Conservation (phyloP, 2,797 vertebrate species). For the Mormyrus proboscirostris region DNA sequence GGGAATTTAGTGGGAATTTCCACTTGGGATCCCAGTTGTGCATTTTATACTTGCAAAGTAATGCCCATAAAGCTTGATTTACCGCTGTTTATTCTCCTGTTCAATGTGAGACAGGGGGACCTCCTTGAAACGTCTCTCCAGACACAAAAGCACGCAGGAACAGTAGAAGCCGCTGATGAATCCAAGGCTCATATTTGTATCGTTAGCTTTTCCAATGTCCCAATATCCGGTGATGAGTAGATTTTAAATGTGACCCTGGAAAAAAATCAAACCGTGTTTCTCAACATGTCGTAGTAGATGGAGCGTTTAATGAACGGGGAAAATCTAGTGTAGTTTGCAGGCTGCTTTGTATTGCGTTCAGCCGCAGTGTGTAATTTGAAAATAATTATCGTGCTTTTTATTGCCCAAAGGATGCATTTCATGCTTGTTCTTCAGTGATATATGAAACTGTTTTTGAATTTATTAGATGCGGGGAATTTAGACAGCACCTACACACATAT, state of each 20-base stretch:
- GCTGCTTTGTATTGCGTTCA: background rate
- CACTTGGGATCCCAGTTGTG: background rate
- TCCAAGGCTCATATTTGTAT: background rate
- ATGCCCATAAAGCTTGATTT: slow-evolving; percentile 34
- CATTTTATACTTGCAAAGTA: slow-evolving; percentile 20
- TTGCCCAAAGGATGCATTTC: background rate
- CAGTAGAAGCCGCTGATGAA: slow-evolving; percentile 11
- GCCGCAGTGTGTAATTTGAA: background rate
- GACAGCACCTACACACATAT: background rate
- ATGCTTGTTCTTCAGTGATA: background rate
- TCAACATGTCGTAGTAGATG: background rate
- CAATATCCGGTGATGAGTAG: background rate
- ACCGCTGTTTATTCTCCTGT: slow-evolving; percentile 39
- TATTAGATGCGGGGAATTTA: background rate
- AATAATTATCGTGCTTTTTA: background rate
- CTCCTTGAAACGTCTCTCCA: slow-evolving; percentile 25
- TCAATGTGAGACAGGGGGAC: slow-evolving; percentile 24
- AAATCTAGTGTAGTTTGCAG: background rate
- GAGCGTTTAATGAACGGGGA: background rate
- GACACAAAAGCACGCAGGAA: background rate
- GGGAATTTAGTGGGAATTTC: background rate
- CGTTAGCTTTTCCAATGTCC: background rate
- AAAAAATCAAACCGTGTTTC: background rate
- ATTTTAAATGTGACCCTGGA: background rate
- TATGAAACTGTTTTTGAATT: background rate